These are phyloP conservation scores for Cryptoblepharus egeriae DNA, from an alignment of 2,797 vertebrate species.

Conservation along the genomic window DNA sequence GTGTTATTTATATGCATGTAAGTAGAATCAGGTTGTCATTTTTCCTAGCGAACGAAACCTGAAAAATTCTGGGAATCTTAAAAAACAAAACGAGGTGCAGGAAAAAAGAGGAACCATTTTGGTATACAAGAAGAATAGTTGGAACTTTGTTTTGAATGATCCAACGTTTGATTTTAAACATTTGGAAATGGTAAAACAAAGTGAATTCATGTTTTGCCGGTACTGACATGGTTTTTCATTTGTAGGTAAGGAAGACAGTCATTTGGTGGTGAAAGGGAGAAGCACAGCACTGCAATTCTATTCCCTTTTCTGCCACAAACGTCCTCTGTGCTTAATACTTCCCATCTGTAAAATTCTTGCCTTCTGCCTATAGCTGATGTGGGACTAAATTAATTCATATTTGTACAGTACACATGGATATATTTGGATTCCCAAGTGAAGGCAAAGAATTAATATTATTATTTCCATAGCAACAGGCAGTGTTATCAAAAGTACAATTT, in stretches of 20 bases:
- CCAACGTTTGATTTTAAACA: neutral
- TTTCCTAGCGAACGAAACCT: neutral
- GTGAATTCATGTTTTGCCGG: constrained; percentile 3
- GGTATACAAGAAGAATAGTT: neutral
- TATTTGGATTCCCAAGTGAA: constrained; percentile 44
- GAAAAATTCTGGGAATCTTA: neutral
- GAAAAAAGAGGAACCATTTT: neutral
- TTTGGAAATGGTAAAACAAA: neutral
- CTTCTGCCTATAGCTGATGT: constrained; percentile 45
- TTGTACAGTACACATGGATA: constrained; percentile 22
- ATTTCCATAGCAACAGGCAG: constrained; percentile 56
- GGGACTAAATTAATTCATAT: constrained; percentile 16
- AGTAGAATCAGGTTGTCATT: neutral
- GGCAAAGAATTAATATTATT: constrained; percentile 55
- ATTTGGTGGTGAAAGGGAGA: neutral
- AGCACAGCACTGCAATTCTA: rapidly evolving
- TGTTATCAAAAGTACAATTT: constrained; percentile 45
- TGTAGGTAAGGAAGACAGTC: neutral
- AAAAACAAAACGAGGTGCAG: neutral
- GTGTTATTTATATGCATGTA: no score
- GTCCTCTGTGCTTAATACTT: rapidly evolving
- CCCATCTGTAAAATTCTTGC: neutral
- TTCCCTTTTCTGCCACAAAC: neutral
- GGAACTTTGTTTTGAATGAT: neutral
- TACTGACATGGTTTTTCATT: neutral